phyloP scores from a whole-genome alignment of 2,113 vertebrate species.

The Penelope pileata region DNA sequence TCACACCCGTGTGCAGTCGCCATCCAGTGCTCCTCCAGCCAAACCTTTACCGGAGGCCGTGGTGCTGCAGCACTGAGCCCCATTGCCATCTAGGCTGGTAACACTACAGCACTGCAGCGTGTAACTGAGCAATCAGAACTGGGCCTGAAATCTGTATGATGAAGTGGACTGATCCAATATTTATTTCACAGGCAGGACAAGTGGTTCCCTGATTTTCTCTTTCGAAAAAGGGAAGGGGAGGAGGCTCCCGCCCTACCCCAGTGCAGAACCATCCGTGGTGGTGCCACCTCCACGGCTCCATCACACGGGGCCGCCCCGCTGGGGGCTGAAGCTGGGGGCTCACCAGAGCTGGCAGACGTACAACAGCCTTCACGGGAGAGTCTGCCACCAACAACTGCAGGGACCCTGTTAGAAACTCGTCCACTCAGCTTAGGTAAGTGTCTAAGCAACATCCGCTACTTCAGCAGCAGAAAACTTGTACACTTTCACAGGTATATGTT shows the following conservation, averaged over 20 bases:
- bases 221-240: not conserved
- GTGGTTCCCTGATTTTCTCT: not conserved
- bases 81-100: not conserved
- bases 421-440: not conserved
- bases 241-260: no score
- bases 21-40: not conserved
- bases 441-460: accelerated
- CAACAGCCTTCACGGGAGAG: accelerated
- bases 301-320: accelerated
- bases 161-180: not conserved
- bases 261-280: no score
- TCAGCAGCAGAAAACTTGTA: accelerated
- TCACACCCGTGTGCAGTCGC: not conserved
- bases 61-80: not conserved
- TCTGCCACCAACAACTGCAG: not conserved
- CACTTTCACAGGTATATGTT: accelerated
- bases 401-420: not conserved
- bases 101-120: not conserved
- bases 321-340: not conserved
- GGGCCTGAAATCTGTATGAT: not conserved
- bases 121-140: not conserved
- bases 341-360: accelerated
- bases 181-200: not conserved
- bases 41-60: not conserved
- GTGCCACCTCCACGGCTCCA: not conserved